phyloP scores from a whole-genome alignment of 2,888 invertebrate species.

The Drosophila meridionalis region DNA sequence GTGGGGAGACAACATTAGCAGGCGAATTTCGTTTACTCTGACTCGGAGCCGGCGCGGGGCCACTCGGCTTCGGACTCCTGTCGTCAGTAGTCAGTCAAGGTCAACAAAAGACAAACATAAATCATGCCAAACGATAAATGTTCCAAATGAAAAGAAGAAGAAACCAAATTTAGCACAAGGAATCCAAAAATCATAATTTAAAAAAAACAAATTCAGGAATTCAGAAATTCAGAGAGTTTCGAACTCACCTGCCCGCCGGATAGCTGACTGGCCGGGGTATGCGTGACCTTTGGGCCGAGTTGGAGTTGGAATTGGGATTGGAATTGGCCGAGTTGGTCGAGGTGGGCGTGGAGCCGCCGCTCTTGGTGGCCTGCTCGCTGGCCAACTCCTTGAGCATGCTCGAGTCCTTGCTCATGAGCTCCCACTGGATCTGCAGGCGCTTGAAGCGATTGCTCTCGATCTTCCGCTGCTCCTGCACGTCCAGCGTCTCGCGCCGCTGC shows the following conservation, averaged over 20 bases:
- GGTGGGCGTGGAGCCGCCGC: slow-evolving; percentile 85
- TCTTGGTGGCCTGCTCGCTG: slow-evolving; percentile 83
- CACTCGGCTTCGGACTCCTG: slow-evolving; percentile 62
- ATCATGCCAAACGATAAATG: slow-evolving; percentile 56
- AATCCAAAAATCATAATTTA: slow-evolving; percentile 1
- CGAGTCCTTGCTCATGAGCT: slow-evolving; percentile 85
- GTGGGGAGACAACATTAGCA: slow-evolving; percentile 77
- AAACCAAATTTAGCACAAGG: slow-evolving; percentile 39
- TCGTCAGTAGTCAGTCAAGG: slow-evolving; percentile 8
- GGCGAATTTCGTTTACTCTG: slow-evolving; percentile 31
- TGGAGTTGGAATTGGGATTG: slow-evolving; percentile 57
- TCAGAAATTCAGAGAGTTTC: too few species aligned
- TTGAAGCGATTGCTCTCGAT: slow-evolving; percentile 85
- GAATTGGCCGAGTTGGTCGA: slow-evolving; percentile 72
- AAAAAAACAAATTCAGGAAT: not conserved
- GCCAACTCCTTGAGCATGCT: slow-evolving; percentile 84
- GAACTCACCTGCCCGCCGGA: slow-evolving; percentile 84
- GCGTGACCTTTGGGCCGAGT: slow-evolving; percentile 82
- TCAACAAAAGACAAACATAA: slow-evolving; percentile 15
- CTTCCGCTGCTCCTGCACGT: slow-evolving; percentile 83
- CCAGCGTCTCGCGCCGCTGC: slow-evolving; percentile 70
- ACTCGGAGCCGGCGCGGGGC: slow-evolving; percentile 65
- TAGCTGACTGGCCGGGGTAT: slow-evolving; percentile 85
- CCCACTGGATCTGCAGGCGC: slow-evolving; percentile 85
- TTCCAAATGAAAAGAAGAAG: slow-evolving; percentile 36